phyloP scores from a whole-genome alignment of 2,797 vertebrate genomes.

The Arrhamphus sclerolepis region DNA sequence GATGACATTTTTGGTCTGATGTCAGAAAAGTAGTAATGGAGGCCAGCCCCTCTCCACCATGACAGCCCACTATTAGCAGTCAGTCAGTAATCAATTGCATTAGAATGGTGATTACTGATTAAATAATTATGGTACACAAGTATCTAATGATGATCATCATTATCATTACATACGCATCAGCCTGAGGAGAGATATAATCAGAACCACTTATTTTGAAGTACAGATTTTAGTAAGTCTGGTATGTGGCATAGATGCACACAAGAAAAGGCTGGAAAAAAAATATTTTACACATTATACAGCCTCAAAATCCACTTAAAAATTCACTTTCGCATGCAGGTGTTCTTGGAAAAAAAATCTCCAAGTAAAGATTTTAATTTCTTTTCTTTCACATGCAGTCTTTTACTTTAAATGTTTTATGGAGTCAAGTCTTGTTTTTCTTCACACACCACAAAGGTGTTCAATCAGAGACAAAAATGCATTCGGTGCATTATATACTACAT shows the following conservation, averaged over 20 bases:
- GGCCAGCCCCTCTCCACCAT: neutral
- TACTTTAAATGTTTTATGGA: constrained; percentile 5
- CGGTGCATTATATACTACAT: constrained; percentile 29
- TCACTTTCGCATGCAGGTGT: neutral
- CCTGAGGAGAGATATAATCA: constrained; percentile 30
- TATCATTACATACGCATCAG: constrained; percentile 30
- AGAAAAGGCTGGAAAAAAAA: constrained; percentile 2
- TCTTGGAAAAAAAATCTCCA: constrained; percentile 8
- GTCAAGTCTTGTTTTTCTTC: constrained; percentile 9
- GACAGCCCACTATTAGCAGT: constrained; percentile 20
- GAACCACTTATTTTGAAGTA: constrained; percentile 3
- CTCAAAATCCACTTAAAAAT: too few relatives aligned
- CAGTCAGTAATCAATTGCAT: constrained; percentile 32
- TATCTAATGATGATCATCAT: constrained; percentile 29
- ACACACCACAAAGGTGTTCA: constrained; percentile 8
- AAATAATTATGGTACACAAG: constrained; percentile 36
- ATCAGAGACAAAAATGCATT: constrained; percentile 20
- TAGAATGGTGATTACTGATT: constrained; percentile 38
- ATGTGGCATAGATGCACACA: constrained; percentile 6
- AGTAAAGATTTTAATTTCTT: neutral
- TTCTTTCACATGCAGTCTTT: neutral
- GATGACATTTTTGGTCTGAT: neutral
- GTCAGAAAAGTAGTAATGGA: neutral
- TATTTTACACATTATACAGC: neutral
- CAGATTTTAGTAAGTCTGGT: neutral